These are phyloP conservation scores for Brachionus sp. DNA, from an alignment of 1,140 invertebrate genomes.

Conservation along the genomic window DNA sequence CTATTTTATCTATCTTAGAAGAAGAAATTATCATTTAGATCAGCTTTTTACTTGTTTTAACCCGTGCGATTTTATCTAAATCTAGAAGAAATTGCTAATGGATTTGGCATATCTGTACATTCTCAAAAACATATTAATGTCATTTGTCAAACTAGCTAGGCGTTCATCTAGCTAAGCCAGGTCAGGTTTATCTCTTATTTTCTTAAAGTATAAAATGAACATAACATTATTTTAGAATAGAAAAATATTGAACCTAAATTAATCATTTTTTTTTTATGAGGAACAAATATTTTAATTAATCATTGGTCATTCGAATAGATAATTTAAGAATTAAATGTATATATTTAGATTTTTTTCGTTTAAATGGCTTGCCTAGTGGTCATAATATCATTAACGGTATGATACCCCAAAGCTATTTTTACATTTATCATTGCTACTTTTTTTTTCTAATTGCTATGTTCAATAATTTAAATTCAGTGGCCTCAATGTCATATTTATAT, in stretches of 20 bases:
- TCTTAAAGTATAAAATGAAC: not conserved
- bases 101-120: slow-evolving; percentile 21
- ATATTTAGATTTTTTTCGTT: not conserved
- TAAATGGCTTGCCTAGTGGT: slow-evolving; percentile 13
- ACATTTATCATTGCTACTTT: slow-evolving; percentile 14
- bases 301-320: not conserved
- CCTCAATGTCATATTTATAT: not conserved
- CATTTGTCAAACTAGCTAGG: slow-evolving; percentile 7
- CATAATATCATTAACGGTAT: slow-evolving; percentile 32
- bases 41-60: not conserved
- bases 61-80: not conserved
- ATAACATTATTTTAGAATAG: not conserved
- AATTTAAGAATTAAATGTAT: slow-evolving; percentile 7
- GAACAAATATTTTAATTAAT: slow-evolving; percentile 17
- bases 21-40: slow-evolving; percentile 18
- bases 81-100: not conserved
- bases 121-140: slow-evolving; percentile 16
- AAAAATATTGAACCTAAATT: not conserved
- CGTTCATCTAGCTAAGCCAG: not conserved
- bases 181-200: too few species aligned
- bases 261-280: slow-evolving; percentile 13
- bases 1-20: not conserved
- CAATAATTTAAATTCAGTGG: not conserved
- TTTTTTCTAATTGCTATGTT: not conserved
- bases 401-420: slow-evolving; percentile 21